A percentile compares a stretch with the other conserved stretches of the same genome.
Conservation (phyloP, 1,140 invertebrate species). For the Patella vulgata region DNA sequence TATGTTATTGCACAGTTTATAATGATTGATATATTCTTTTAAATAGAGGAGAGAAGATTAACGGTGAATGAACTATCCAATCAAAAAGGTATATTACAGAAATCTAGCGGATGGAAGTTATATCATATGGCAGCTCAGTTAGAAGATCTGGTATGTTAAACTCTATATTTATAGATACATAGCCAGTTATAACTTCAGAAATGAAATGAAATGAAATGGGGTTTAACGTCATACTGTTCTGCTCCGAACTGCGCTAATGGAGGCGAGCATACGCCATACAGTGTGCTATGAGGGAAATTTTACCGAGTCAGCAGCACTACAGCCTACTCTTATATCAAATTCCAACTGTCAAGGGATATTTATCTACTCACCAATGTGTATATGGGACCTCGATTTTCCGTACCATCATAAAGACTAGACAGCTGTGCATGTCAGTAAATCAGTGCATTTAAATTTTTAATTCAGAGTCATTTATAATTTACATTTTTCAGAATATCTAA, state of each 20-base stretch:
- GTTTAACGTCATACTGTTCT: too few relatives aligned
- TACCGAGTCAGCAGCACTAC: too few relatives aligned
- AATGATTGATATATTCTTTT: conserved; percentile 7
- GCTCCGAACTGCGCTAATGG: too few relatives aligned
- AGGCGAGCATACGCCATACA: too few relatives aligned
- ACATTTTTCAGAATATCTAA: conserved; percentile 3
- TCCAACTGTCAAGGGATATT: too few relatives aligned
- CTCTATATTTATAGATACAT: too few relatives aligned
- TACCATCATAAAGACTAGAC: not conserved
- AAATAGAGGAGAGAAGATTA: conserved; percentile 79
- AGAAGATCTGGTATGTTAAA: conserved; percentile 86
- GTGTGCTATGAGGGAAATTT: too few relatives aligned
- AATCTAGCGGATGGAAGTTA: conserved; percentile 95
- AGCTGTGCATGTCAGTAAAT: not conserved
- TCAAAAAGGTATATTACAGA: conserved; percentile 86
- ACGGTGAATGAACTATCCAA: conserved; percentile 89
- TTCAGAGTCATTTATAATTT: not conserved
- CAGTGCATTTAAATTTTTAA: not conserved
- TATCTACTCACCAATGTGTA: too few relatives aligned
- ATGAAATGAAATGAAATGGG: not conserved
- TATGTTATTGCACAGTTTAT: too few relatives aligned
- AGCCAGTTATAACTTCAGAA: not conserved
- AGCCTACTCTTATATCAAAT: too few relatives aligned
- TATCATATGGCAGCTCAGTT: conserved; percentile 91
- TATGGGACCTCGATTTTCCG: too few relatives aligned